These are phyloP conservation scores for Helicoverpa assulta DNA, from an alignment of 2,888 invertebrate species.

Conservation along the genomic window DNA sequence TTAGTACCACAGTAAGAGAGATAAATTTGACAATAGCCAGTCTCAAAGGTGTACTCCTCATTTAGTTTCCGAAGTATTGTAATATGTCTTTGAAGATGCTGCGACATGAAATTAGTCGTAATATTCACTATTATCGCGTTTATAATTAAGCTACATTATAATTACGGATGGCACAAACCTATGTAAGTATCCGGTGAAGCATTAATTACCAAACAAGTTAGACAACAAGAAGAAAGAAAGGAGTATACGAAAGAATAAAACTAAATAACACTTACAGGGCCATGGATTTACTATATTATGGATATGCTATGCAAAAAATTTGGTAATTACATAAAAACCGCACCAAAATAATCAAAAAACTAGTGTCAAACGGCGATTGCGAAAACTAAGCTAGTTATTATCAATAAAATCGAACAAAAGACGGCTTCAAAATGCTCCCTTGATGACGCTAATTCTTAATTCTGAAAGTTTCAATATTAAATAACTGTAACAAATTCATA, in stretches of 20 bases:
- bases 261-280: not conserved
- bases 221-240: constrained; percentile 1
- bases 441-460: not conserved
- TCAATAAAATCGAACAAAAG: too few relatives aligned
- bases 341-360: too few relatives aligned
- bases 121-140: constrained; percentile 46
- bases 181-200: constrained; percentile 19
- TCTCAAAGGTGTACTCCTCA: constrained; percentile 19
- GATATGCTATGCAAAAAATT: not conserved
- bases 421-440: too few relatives aligned
- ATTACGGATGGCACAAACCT: constrained; percentile 5
- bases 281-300: not conserved
- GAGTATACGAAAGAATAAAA: not conserved
- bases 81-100: constrained; percentile 29
- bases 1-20: constrained; percentile 29
- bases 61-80: constrained; percentile 25
- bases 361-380: too few relatives aligned
- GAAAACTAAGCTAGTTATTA: too few relatives aligned
- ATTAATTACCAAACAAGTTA: not conserved
- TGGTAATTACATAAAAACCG: too few relatives aligned
- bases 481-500: not conserved
- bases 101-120: constrained; percentile 29
- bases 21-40: constrained; percentile 29
- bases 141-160: constrained; percentile 30
- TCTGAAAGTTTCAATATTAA: not conserved